These are phyloP conservation scores for Dynastes tityus DNA, from an alignment of 2,888 invertebrate species.

Conservation along the genomic window DNA sequence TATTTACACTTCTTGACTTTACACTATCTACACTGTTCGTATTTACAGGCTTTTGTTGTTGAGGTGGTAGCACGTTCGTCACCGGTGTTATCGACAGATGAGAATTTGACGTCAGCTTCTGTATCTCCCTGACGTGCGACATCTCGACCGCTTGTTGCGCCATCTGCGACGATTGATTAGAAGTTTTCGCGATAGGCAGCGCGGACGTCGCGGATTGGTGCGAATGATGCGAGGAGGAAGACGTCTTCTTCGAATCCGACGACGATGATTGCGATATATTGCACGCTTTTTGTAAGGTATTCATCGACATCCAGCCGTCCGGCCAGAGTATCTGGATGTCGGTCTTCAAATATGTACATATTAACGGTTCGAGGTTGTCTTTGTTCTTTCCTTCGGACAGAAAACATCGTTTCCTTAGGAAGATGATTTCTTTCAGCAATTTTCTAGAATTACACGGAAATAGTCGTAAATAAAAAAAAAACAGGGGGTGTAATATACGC, in stretches of 20 bases:
- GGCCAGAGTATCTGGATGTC: slow-evolving; percentile 73
- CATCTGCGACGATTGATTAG: slow-evolving; percentile 5
- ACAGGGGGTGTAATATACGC: slow-evolving; percentile 47
- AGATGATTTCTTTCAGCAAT: slow-evolving; percentile 65
- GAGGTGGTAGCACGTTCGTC: slow-evolving; percentile 15
- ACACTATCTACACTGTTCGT: slow-evolving; percentile 49
- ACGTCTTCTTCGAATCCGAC: slow-evolving; percentile 49
- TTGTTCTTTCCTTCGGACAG: slow-evolving; percentile 68
- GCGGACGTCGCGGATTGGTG: slow-evolving; percentile 1
- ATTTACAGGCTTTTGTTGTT: slow-evolving; percentile 42
- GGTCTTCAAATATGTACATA: slow-evolving; percentile 70
- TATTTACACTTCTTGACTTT: slow-evolving; percentile 51
- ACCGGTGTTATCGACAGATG: slow-evolving; percentile 59
- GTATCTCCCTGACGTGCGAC: slow-evolving; percentile 53
- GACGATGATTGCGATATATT: slow-evolving; percentile 53
- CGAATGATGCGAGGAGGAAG: slow-evolving; percentile 3
- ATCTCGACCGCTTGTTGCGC: slow-evolving; percentile 30
- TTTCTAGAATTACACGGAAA: slow-evolving; percentile 60
- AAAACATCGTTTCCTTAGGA: slow-evolving; percentile 65
- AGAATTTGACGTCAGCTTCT: slow-evolving; percentile 55
- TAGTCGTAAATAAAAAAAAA: not conserved
- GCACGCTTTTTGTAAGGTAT: slow-evolving; percentile 64
- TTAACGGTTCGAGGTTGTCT: slow-evolving; percentile 71
- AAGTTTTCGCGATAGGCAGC: slow-evolving; percentile 12
- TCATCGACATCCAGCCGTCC: slow-evolving; percentile 73